Evolutionary conservation across 2,113 vertebrate genomes (phyloP), one percentile per base, ranked within the genome.

Genomic region (Anguilla japonica): DNA sequence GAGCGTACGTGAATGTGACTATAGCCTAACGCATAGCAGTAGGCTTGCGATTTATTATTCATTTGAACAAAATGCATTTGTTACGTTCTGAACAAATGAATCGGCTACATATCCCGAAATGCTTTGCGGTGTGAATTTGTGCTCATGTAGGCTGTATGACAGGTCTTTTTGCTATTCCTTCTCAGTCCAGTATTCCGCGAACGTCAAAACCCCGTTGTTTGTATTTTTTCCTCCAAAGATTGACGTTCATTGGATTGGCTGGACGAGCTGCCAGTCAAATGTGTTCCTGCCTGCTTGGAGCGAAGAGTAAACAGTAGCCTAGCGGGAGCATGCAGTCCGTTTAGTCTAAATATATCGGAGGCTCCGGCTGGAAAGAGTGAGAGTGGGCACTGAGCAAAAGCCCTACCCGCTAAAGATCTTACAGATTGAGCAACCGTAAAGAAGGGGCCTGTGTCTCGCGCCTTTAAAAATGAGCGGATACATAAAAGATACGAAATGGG

Each of bases 271-370:
- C 86, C 93, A 90, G 89, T 91, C 91, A 89, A 91, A 87, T 88
- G 89, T 53, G 90, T 63, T 41, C 90, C 93, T 89, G 93, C 93
- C 91, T 41, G 90, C 92, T 89, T 92, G 91, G 88, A 87, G 92
- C 91, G 84, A 57, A 93, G 94, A 93, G 94, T 95, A 94, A 96
- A 95, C 93, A 95, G 93, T 93, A 94, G 71, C 71, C n/a, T 75
- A 34, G 71, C 71, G 90, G 9, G 93, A 94, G 94, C 93, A 88
- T 87, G 83, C 79, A 75, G 71, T 82, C 40, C 83, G 60, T 34
- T 20, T 81, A 43, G 71, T 56, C 82, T 84, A 87, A 84, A 84
- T 84, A 80, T 87, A 87, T 71, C 82, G 13, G 82, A 20, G 53
- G 26, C 57, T 89, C 92, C 29, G 89, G 89, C 91, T 89, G 84